Evolutionary conservation across 2,888 invertebrate genomes (phyloP), one percentile per base, ranked within the genome.

Genomic region (Physocephala rufipes): DNA sequence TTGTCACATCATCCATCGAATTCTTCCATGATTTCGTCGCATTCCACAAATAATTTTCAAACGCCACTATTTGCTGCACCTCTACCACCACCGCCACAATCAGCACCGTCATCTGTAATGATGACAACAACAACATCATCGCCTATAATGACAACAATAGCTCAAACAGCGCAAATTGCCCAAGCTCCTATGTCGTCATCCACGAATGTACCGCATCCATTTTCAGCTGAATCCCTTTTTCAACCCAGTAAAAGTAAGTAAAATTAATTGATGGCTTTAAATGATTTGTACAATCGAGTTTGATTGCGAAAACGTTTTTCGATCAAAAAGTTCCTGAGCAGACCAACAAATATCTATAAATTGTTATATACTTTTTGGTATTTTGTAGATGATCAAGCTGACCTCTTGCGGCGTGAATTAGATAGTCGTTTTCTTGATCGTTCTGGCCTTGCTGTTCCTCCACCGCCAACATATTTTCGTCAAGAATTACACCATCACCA

Each of bases 401-500:
- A 96, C 85, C 89, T 96, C 82, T 88, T 96, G 76, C 90, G 96
- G 72, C 91, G 96, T 81, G 96, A 96, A 87, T 88, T 96, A 80
- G 96, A 96, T 88, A 95, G 90, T 82, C 90, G 96, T 83, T 96
- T 96, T 88, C 88, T 96, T 83, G 95, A 95, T 79, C 93, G 95
- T 67, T 93, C 93, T 84, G 94, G 94, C 79, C 88, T 92, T 77
- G 86, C 82, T 43, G 84, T 82, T 81, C 86, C 83, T 79, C 86
- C 86, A 74, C 79, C 82, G 59, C 74, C 78, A 5, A 89, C 91
- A 67, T 91, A 91, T 79, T 89, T 92, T 82, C 90, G 94, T 81
- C 95, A 94, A 66, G 95, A 95, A 88, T 92, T 95, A 90, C 95
- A 95, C 86, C 95, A 95, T 88, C 95, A 95, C 88, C 95, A 95